phyloP scores from a whole-genome alignment of 1,140 invertebrate species.

The Leguminivora glycinivorella region DNA sequence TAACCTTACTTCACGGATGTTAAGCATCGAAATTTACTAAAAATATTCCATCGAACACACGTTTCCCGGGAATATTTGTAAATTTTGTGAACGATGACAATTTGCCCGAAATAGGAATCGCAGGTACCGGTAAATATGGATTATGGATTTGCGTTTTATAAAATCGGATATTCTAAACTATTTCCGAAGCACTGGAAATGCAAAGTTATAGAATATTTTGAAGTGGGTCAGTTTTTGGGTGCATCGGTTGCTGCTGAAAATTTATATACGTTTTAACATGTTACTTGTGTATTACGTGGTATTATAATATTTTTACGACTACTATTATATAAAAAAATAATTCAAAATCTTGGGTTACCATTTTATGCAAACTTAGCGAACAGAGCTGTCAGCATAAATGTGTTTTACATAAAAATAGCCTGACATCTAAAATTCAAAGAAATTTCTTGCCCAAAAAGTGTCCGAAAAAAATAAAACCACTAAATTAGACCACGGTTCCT shows the following conservation, averaged over 20 bases:
- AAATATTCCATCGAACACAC: conserved; percentile 23
- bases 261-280: too few relatives aligned
- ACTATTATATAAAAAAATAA: too few relatives aligned
- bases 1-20: conserved; percentile 13
- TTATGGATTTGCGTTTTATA: conserved; percentile 12
- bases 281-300: too few relatives aligned
- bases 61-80: conserved; percentile 3
- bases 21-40: conserved; percentile 15
- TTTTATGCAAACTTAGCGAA: too few relatives aligned
- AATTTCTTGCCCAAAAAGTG: too few relatives aligned
- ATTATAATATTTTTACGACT: too few relatives aligned
- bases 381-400: too few relatives aligned
- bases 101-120: conserved; percentile 19
- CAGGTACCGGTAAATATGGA: conserved; percentile 13
- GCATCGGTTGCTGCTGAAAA: too few relatives aligned
- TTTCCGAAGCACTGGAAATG: not conserved
- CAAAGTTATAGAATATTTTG: not conserved
- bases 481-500: not conserved
- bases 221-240: not conserved
- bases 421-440: too few relatives aligned
- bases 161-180: conserved; percentile 15
- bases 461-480: not conserved
- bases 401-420: too few relatives aligned
- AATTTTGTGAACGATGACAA: conserved; percentile 20
- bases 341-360: too few relatives aligned